Base-by-base conservation (phyloP, 1,140 invertebrate genomes). In the Dendroctonus ponderosae region DNA sequence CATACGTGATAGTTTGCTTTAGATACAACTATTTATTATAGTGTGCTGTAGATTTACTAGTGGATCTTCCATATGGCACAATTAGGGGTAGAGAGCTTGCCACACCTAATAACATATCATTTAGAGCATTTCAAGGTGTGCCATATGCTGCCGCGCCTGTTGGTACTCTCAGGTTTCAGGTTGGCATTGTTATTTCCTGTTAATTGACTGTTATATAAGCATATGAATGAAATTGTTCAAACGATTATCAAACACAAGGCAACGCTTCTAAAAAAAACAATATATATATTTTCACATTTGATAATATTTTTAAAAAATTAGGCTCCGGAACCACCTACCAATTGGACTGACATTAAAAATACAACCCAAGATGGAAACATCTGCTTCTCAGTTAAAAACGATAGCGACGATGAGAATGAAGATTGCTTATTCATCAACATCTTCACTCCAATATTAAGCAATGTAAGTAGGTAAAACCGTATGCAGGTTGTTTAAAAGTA, bases 361-460 rank as follows among this genome's bases (percentile, higher is more conserved):
- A 59, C 63, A 9, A 50, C 46, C 5, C 9, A 58, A 59, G 63
- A 66, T 14, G 39, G 41, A 7, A 40, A 66, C 37, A 59, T 66
- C 8, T 58, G 56, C 40, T 66, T 50, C 43, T 66, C 63, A 6
- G 49, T 66, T 43, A 66, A 58, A 66, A 66, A 51, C 6, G 63
- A 66, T 39, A 66, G 63, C 38, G 54, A 58, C 5, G 56, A 66
- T 6, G 63, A 66, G 44, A 66, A 66, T 50, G 63, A 66, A 48
- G 63, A 66, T 42, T 66, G 63, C 52, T 46, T 66, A n/a, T 59
- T 39, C 11, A 42, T 66, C 6, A 66, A 66, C 37, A 56, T 66
- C n/a, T 59, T 50, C 15, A 66, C 63, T 26, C 26, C 26, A 26
- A 26, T 26, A 26, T 26, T 26, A 26, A 26, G 26, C 26, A 26